These are phyloP conservation scores for Grallaria varia DNA, from an alignment of 2,113 vertebrate genomes.

Conservation along the genomic window DNA sequence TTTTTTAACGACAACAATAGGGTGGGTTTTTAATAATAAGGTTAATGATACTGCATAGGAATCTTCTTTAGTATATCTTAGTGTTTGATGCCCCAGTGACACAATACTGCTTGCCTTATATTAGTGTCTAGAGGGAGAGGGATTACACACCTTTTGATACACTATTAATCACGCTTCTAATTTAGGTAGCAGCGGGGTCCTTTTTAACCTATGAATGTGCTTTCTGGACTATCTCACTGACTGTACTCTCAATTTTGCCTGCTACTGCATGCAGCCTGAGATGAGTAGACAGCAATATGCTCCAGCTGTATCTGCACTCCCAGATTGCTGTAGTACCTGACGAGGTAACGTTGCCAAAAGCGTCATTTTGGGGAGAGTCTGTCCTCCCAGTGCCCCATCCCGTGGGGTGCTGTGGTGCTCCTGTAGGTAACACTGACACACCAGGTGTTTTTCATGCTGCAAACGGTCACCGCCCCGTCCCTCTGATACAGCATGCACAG, in stretches of 20 bases:
- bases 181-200: constrained; percentile 32
- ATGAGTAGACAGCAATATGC: constrained; percentile 8
- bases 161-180: constrained; percentile 19
- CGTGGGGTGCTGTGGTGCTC: background rate
- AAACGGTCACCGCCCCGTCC: background rate
- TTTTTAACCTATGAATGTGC: constrained; percentile 52
- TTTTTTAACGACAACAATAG: background rate
- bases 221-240: constrained; percentile 42
- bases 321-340: constrained; percentile 48
- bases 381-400: background rate
- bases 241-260: constrained; percentile 57
- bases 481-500: constrained; percentile 1
- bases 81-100: constrained; percentile 49
- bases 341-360: background rate
- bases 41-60: background rate
- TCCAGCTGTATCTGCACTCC: constrained; percentile 42
- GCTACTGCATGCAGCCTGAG: constrained; percentile 64
- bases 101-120: constrained; percentile 68
- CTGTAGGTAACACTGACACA: constrained; percentile 3
- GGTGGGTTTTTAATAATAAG: constrained; percentile 5
- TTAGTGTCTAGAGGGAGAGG: constrained; percentile 47
- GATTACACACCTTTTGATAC: constrained; percentile 44
- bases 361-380: background rate
- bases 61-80: constrained; percentile 30
- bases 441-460: constrained; percentile 12